phyloP scores from a whole-genome alignment of 2,888 invertebrate species.

The Pocota personata region DNA sequence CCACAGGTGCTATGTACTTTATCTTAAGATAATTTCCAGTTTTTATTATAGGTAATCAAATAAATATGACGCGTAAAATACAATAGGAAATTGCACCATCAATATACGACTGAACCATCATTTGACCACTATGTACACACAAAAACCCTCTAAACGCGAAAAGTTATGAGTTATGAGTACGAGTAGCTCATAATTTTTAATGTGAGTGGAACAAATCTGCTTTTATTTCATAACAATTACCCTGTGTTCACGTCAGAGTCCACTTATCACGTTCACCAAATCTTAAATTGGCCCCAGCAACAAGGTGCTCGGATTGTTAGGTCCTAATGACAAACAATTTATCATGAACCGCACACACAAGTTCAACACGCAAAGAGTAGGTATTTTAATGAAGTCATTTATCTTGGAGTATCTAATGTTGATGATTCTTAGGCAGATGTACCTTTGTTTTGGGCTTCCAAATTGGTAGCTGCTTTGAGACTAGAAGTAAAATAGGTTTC shows the following conservation, averaged over 20 bases:
- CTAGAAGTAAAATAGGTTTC: background rate
- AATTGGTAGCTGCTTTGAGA: background rate
- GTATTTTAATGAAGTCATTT: constrained; percentile 58
- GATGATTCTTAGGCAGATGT: background rate
- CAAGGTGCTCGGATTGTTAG: constrained; percentile 28
- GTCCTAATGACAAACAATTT: constrained; percentile 44
- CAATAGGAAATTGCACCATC: background rate
- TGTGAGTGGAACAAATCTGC: background rate
- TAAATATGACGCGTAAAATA: too few relatives aligned
- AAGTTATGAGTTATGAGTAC: too few relatives aligned
- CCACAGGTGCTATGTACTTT: too few relatives aligned
- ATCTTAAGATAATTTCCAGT: too few relatives aligned
- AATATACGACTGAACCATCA: background rate
- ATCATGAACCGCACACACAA: constrained; percentile 33
- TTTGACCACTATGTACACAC: background rate
- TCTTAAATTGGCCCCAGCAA: constrained; percentile 33
- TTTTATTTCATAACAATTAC: constrained; percentile 22
- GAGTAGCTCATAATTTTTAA: constrained; percentile 13
- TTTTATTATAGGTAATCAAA: too few relatives aligned
- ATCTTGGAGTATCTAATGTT: constrained; percentile 16
- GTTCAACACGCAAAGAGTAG: constrained; percentile 12
- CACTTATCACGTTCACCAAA: constrained; percentile 44
- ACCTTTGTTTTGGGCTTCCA: constrained; percentile 3
- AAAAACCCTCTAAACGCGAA: too few relatives aligned
- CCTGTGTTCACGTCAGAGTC: constrained; percentile 8